Percentiles rank a stretch among this genome's conserved stretches.
These are phyloP conservation scores for Nyleta sp. DNA, from an alignment of 2,888 invertebrate species.

Conservation along the genomic window DNA sequence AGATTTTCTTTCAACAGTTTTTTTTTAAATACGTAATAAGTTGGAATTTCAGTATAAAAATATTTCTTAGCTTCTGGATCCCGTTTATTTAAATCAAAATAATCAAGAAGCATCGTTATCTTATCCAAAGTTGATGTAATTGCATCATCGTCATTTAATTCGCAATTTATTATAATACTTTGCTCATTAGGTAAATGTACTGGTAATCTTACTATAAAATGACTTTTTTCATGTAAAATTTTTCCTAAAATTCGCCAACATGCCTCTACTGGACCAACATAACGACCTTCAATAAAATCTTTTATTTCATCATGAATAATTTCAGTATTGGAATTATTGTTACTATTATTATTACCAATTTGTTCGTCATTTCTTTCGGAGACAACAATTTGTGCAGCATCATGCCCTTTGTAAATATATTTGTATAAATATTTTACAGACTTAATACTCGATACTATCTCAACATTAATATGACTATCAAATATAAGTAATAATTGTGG, in stretches of 20 bases:
- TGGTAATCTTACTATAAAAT: neutral
- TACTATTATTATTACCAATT: neutral
- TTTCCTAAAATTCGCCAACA: slow-evolving; percentile 14
- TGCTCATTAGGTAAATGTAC: slow-evolving; percentile 10
- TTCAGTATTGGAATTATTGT: neutral
- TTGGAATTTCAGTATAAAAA: slow-evolving; percentile 9
- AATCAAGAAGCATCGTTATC: neutral
- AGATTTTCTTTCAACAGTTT: neutral
- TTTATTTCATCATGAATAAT: slow-evolving; percentile 11
- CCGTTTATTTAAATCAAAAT: slow-evolving; percentile 3
- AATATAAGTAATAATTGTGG: slow-evolving; percentile 6
- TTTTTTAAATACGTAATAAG: slow-evolving; percentile 2
- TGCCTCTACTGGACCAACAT: slow-evolving; percentile 13
- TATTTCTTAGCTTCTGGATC: slow-evolving; percentile 2
- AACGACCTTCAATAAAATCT: slow-evolving; percentile 18
- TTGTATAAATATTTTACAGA: slow-evolving; percentile 23
- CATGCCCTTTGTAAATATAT: slow-evolving; percentile 14
- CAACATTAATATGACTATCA: slow-evolving; percentile 11
- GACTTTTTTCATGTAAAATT: slow-evolving; percentile 16
- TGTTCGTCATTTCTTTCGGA: neutral
- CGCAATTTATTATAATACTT: neutral
- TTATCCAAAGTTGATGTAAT: neutral
- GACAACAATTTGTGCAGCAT: slow-evolving; percentile 17
- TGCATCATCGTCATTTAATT: slow-evolving; percentile 1
- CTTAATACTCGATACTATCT: slow-evolving; percentile 14